Base-by-base conservation (phyloP, 2,797 vertebrate genomes). In the Gobionotothen gibberifrons region DNA sequence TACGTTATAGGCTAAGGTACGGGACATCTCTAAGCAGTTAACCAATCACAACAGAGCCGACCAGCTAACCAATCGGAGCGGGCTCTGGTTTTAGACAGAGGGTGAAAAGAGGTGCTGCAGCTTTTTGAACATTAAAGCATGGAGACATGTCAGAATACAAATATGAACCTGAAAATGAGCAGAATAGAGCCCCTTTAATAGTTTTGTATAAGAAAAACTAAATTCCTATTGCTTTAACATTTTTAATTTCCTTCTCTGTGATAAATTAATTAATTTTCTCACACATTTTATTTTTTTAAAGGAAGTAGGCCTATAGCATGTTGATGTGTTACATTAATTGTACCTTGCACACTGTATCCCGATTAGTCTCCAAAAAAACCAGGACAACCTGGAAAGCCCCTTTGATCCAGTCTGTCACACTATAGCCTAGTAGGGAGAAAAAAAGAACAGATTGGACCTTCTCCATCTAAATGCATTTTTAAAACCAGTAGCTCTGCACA, bases 381-480 rank as follows among this genome's bases (percentile, higher is more conserved):
- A 84, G 87, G 78, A 85, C 88, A 92, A 89, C 92, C 91, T 90
- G 85, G 87, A 93, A 93, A 93, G 88, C 88, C 89, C 87, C 78
- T 88, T 87, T 91, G 92, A 94, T 91, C 90, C 92, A 85, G 87
- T 88, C 89, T 88, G 91, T 90, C 90, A 91, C 91, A 92, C 84
- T 79, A 76, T 77, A 93, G 91, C 86, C 87, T 74, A 57, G 79
- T 82, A 72, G 56, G 66, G 59, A 14, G 40, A 68, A 78, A 73
- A 80, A 78, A 80, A 79, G 72, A 84, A 82, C 84, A 85, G 81
- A 80, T 93, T 94, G 93, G 92, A 93, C 89, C 86, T 59, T 89
- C 86, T 94, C 93, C 94, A 94, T 89, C 87, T 87, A 89, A 93
- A 92, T 82, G 80, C 90, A 87, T 85, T 91, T 26, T 93, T 87